Base-by-base conservation (phyloP, 2,888 invertebrate genomes). In the Trichogramma evanescens region DNA sequence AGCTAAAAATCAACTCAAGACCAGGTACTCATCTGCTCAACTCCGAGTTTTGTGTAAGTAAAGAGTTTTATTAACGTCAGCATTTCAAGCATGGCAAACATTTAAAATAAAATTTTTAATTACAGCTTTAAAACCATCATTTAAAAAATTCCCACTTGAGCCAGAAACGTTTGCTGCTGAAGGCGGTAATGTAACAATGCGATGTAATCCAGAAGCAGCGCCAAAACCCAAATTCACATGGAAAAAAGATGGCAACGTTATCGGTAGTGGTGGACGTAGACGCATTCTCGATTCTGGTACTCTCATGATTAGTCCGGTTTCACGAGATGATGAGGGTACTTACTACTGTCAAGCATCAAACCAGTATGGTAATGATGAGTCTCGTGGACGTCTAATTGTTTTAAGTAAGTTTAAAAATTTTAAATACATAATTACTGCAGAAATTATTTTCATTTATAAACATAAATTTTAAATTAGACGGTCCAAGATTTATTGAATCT, bases 121-220 rank as follows among this genome's bases (percentile, higher is more conserved):
- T 74, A 6, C 64, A 83, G 84, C 84, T 8, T 75, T 86, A 58
- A 88, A 88, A 70, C 96, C 96, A 6, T 89, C 93, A 1, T 96
- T 97, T 74, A 89, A 89, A 70, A 96, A 96, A 75, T 82, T 83
- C 46, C 96, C 96, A 0, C 78, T 96, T 39, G 92, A 94, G 75
- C 84, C 89, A 0, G 94, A 94, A 80, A 91, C 91, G 4, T 95
- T 93, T 76, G 95, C 94, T 0, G 93, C 93, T 1, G 90, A 93
- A 75, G 89, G 89, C 66, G 93, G 94, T 9, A 95, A 95, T 76
- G 89, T 92, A 0, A 95, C 95, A 0, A 88, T 97, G 57, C 83
- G 86, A 58, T 97, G 96, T 74, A 88, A 90, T 73, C 96, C 96
- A 0, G 96, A 97, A 80, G 95, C 95, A 9, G 95, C 96, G 0